Conservation (phyloP, 1,140 invertebrate species). For the Drosophila setifemur region DNA sequence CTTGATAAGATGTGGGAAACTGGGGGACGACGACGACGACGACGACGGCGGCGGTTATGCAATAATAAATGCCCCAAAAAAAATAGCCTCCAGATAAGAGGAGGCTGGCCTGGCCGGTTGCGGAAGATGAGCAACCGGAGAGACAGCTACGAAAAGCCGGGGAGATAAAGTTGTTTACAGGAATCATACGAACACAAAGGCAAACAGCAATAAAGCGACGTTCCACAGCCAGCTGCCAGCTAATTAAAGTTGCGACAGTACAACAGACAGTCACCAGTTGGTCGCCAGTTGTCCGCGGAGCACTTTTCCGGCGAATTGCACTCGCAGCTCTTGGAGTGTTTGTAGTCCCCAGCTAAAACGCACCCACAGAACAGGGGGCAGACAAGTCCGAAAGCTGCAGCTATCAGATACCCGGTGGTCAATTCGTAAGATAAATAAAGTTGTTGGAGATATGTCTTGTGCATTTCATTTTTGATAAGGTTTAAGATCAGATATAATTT, state of each 20-base stretch:
- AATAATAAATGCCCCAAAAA: conserved; percentile 54
- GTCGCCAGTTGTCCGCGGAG: conserved; percentile 48
- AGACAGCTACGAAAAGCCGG: conserved; percentile 11
- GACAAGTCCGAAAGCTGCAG: conserved; percentile 4
- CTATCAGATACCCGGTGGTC: not conserved
- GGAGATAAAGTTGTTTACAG: conserved; percentile 78
- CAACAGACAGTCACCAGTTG: conserved; percentile 19
- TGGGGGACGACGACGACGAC: conserved; percentile 43
- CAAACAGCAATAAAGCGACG: conserved; percentile 66
- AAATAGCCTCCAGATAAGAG: conserved; percentile 49
- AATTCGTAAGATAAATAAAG: too few relatives aligned
- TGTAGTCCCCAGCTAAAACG: conserved; percentile 32
- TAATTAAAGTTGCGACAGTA: conserved; percentile 74
- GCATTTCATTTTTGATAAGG: too few relatives aligned
- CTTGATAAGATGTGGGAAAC: conserved; percentile 52
- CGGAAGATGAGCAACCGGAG: conserved; percentile 64
- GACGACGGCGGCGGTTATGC: conserved; percentile 55
- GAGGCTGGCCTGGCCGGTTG: too few relatives aligned
- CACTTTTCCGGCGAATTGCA: conserved; percentile 18
- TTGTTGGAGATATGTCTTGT: too few relatives aligned
- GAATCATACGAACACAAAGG: conserved; percentile 60
- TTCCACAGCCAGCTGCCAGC: conserved; percentile 45
- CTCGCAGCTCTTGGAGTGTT: conserved; percentile 46
- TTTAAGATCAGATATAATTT: too few relatives aligned
- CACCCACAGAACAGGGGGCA: conserved; percentile 8